A percentile compares a stretch with the other conserved stretches of the same genome.
Evolutionary conservation across 2,113 vertebrate species (phyloP).

Genomic region (Hypocryptadius cinnamomeus): DNA sequence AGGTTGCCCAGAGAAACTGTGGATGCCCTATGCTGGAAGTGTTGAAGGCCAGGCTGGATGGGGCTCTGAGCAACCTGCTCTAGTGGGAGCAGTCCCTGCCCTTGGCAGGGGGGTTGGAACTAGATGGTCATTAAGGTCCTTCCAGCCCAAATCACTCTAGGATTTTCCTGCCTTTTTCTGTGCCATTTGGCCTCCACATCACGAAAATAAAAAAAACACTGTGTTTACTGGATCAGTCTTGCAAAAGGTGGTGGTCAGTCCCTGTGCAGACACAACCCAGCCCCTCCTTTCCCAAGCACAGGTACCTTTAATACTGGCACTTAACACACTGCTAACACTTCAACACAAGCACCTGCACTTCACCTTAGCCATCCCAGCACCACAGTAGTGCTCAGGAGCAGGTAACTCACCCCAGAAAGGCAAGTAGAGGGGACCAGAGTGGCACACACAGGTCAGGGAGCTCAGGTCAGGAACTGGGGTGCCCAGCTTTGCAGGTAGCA

Average conservation of each 20-base stretch:
- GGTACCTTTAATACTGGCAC: not conserved
- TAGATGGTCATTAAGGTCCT: not conserved
- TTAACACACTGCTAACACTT: not conserved
- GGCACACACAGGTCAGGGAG: not conserved
- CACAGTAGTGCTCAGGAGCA: not conserved
- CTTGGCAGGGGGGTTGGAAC: accelerated
- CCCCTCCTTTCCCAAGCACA: not conserved
- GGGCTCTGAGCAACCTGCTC: not conserved
- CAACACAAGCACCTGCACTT: not conserved
- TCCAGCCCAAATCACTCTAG: not conserved
- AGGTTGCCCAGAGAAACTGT: not conserved
- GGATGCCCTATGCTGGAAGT: not conserved
- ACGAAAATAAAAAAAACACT: not conserved
- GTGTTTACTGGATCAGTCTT: not conserved
- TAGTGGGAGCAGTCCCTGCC: not conserved
- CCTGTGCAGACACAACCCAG: not conserved
- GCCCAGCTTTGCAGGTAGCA: not conserved
- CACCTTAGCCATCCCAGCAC: not conserved
- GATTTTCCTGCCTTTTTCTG: not conserved
- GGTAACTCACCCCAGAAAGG: not conserved
- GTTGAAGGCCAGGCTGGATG: not conserved
- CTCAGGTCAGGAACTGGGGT: not conserved
- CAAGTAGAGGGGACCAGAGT: not conserved
- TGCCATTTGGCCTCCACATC: not conserved
- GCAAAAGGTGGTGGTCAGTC: not conserved